phyloP scores from a whole-genome alignment of 2,113 vertebrate species.

The Macquaria australasica region DNA sequence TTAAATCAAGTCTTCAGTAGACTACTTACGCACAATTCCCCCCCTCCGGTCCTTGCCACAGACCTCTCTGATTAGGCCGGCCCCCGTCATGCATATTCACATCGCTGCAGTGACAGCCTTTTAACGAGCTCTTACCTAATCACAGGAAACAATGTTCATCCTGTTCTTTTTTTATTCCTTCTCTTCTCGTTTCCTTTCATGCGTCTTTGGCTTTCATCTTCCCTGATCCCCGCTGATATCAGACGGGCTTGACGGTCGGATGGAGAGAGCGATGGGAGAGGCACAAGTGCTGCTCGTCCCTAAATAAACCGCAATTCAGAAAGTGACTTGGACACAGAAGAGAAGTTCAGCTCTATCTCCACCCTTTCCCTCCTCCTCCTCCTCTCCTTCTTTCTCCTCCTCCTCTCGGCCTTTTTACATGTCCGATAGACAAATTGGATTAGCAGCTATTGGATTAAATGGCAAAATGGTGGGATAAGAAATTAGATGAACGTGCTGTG shows the following conservation, averaged over 20 bases:
- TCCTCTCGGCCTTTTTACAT: constrained; percentile 85
- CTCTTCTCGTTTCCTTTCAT: constrained; percentile 85
- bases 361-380: constrained; percentile 50
- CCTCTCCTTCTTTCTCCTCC: constrained; percentile 34
- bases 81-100: constrained; percentile 98
- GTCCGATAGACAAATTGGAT: constrained; percentile 99
- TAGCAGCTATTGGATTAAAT: constrained; percentile 99
- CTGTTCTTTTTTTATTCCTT: constrained; percentile 89
- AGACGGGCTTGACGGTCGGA: constrained; percentile 76
- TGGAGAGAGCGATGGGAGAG: constrained; percentile 89
- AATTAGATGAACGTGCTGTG: constrained; percentile 94
- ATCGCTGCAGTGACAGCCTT: constrained; percentile 92
- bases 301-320: constrained; percentile 93
- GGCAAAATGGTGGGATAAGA: constrained; percentile 94
- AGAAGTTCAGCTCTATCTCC: constrained; percentile 92
- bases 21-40: constrained; percentile 85
- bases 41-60: constrained; percentile 88
- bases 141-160: constrained; percentile 98
- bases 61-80: constrained; percentile 93
- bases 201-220: constrained; percentile 77
- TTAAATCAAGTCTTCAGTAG: constrained; percentile 98
- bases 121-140: constrained; percentile 99
- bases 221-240: constrained; percentile 89
- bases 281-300: constrained; percentile 84
- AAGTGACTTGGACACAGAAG: constrained; percentile 89